Conservation (phyloP, 2,888 invertebrate species). For the Slavum lentiscoides region DNA sequence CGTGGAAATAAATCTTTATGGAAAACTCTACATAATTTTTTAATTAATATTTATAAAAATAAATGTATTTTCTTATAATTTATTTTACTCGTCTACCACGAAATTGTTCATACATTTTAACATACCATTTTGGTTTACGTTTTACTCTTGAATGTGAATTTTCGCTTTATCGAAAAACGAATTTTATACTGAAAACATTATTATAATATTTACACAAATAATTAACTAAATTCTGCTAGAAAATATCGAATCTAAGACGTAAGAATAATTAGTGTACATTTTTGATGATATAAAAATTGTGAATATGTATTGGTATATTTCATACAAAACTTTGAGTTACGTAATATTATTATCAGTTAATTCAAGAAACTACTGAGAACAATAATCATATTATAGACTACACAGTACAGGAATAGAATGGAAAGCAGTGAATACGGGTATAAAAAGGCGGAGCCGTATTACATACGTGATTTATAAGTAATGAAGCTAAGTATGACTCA, state of each 20-base stretch:
- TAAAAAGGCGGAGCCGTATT: not conserved
- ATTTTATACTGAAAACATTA: too few relatives aligned
- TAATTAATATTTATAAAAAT: not conserved
- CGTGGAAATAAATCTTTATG: not conserved
- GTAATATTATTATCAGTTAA: too few relatives aligned
- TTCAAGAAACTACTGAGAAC: not conserved
- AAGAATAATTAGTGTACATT: too few relatives aligned
- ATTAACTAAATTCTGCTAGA: too few relatives aligned
- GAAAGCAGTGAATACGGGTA: not conserved
- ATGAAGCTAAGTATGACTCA: not conserved
- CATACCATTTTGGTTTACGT: not conserved
- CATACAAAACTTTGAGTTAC: too few relatives aligned
- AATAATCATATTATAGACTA: not conserved
- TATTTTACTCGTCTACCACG: too few relatives aligned
- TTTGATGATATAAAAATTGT: too few relatives aligned
- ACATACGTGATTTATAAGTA: conserved; percentile 4
- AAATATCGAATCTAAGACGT: too few relatives aligned
- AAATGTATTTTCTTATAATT: not conserved
- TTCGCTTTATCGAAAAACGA: too few relatives aligned
- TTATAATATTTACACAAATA: too few relatives aligned
- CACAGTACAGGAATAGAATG: not conserved
- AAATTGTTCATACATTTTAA: not conserved
- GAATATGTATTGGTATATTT: too few relatives aligned
- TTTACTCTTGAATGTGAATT: not conserved
- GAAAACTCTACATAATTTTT: not conserved